Percentiles rank a stretch among this genome's conserved stretches.
Conservation (phyloP, 2,888 invertebrate species). For the Cephus nigrinus region DNA sequence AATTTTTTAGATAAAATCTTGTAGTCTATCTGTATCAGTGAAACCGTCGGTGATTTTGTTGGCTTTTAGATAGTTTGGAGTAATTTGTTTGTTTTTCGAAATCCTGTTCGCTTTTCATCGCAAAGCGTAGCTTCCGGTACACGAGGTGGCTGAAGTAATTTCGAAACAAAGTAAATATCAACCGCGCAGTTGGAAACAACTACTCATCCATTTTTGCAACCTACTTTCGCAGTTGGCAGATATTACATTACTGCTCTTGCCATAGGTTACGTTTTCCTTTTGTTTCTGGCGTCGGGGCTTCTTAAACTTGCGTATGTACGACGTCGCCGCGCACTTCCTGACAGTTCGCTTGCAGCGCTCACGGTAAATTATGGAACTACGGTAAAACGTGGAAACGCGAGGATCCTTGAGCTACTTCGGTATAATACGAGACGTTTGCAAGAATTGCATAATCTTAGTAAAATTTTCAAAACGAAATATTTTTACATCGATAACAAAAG, state of each 20-base stretch:
- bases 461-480: no score
- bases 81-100: neutral
- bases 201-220: neutral
- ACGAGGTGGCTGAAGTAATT: neutral
- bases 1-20: neutral
- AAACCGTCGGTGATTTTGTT: no score
- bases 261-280: neutral
- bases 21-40: no score
- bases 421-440: no score
- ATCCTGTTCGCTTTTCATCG: neutral
- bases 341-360: neutral
- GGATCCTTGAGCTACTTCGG: no score
- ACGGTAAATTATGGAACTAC: neutral
- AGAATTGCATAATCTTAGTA: no score
- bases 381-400: neutral
- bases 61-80: neutral
- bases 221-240: neutral
- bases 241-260: neutral
- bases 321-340: neutral
- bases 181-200: neutral
- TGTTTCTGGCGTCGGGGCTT: neutral
- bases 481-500: no score
- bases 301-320: conserved; percentile 1
- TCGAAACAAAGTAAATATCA: neutral
- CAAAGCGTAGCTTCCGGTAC: neutral